A percentile compares a stretch with the other conserved stretches of the same genome.
Evolutionary conservation across 37 sponge, comb jelly and placozoan species (phyloP).

Genomic region (Cladorhizidae sp.): DNA sequence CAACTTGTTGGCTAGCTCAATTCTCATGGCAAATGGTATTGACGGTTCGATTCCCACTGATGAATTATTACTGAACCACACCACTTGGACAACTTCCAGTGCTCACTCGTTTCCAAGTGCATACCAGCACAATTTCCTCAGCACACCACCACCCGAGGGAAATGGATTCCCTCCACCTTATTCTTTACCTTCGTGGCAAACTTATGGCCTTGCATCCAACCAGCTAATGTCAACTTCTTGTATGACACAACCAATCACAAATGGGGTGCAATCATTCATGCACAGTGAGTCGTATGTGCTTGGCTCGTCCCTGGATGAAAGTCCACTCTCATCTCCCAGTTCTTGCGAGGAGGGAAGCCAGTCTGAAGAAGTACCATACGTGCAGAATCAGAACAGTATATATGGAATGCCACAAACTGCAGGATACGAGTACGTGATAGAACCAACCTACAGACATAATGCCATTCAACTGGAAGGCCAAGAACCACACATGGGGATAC

Average conservation of each 20-base stretch:
- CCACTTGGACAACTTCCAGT: neutral
- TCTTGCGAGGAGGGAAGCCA: constrained; percentile 1
- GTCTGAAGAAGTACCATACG: neutral
- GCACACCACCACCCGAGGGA: constrained; percentile 13
- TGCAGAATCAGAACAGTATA: no score
- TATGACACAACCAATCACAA: neutral
- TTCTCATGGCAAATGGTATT: constrained; percentile 8
- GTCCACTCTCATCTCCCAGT: constrained; percentile 48
- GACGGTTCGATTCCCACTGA: neutral
- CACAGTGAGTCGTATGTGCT: neutral
- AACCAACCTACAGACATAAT: neutral
- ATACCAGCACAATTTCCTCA: neutral
- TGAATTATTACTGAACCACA: neutral
- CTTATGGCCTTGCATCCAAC: neutral
- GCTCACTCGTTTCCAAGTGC: neutral
- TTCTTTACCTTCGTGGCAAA: constrained; percentile 1
- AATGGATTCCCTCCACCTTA: neutral
- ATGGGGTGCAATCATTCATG: neutral
- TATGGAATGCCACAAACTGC: neutral
- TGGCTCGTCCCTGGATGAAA: constrained; percentile 35
- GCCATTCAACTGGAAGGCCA: neutral
- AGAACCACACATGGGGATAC: neutral
- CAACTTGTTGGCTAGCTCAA: neutral
- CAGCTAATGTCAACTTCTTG: neutral
- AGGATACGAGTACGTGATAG: neutral